These are phyloP conservation scores for Neodiprion lecontei DNA, from an alignment of 1,140 invertebrate species.

Conservation along the genomic window DNA sequence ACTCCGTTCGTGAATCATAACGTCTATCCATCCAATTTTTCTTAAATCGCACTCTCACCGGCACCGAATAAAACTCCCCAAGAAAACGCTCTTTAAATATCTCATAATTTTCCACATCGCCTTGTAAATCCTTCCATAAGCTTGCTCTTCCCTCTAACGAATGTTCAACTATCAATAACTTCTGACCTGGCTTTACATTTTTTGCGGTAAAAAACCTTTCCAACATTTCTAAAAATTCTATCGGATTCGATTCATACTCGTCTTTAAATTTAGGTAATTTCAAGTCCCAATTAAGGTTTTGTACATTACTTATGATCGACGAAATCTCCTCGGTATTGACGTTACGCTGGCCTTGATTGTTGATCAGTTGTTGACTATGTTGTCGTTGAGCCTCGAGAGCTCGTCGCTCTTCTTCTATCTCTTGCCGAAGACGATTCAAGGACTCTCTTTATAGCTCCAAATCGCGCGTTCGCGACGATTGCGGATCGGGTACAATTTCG, in stretches of 20 bases:
- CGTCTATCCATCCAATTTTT: constrained; percentile 23
- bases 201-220: background rate
- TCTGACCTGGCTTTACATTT: background rate
- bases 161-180: background rate
- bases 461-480: no score
- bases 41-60: constrained; percentile 27
- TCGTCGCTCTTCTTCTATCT: constrained; percentile 1
- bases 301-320: no score
- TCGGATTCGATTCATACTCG: background rate
- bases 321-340: no score
- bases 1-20: constrained; percentile 12
- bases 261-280: no score
- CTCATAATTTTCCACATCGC: background rate
- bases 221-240: background rate
- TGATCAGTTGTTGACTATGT: background rate
- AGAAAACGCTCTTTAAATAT: background rate
- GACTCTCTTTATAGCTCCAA: no score
- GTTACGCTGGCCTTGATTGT: constrained; percentile 7
- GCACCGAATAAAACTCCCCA: constrained; percentile 31
- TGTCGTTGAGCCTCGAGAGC: background rate
- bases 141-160: background rate
- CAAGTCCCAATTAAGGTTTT: no score
- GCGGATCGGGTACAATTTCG: no score
- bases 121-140: background rate
- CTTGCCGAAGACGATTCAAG: no score